Conservation (phyloP, 2,888 invertebrate species). For the Acrobasis suavella region DNA sequence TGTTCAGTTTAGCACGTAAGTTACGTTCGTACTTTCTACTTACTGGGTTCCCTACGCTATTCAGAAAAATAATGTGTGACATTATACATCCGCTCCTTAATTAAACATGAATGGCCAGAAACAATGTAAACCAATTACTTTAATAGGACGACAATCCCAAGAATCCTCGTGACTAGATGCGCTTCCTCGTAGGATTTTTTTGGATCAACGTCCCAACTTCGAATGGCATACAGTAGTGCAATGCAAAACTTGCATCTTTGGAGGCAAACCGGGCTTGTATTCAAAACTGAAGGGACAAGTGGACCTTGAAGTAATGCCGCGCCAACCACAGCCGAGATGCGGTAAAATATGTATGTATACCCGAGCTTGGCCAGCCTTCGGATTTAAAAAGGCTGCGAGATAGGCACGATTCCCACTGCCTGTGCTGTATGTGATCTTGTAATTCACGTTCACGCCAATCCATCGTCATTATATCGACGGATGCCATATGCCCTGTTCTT, state of each 20-base stretch:
- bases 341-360: conserved; percentile 47
- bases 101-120: neutral
- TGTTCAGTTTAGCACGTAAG: neutral
- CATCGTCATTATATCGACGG: conserved; percentile 47
- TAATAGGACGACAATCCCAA: conserved; percentile 13
- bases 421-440: conserved; percentile 36
- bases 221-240: conserved; percentile 40
- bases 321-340: conserved; percentile 53
- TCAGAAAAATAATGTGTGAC: neutral
- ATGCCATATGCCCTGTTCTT: conserved; percentile 36
- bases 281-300: conserved; percentile 64
- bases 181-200: conserved; percentile 55
- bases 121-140: conserved; percentile 1
- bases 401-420: conserved; percentile 41
- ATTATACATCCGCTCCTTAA: conserved; percentile 5
- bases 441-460: conserved; percentile 50
- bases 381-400: conserved; percentile 57
- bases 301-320: conserved; percentile 60
- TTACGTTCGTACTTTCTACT: neutral
- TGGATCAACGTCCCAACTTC: conserved; percentile 36
- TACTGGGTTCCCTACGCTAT: no score
- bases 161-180: conserved; percentile 28
- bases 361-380: conserved; percentile 48
- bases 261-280: conserved; percentile 66
- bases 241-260: conserved; percentile 55